Evolutionary conservation across 2,113 vertebrate species (phyloP), one percentile per base, ranked within the genome.

Genomic region (Sander lucioperca): DNA sequence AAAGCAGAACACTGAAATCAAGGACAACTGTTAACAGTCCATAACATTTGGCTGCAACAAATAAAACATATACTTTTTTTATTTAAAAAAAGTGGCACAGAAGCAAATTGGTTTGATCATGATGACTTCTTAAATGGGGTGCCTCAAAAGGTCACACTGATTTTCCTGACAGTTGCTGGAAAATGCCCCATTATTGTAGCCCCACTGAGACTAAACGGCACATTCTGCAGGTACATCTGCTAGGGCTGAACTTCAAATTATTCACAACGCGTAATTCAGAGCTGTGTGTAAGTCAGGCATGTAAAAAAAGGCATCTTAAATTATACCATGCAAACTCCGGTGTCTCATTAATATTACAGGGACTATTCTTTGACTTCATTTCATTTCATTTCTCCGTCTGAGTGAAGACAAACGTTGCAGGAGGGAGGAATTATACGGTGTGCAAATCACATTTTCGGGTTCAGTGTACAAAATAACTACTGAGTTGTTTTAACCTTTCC

Each of bases 401-500:
- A 92, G 88, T 47, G 79, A 81, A 91, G 88, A 92, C 87, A 91
- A 91, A 91, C 82, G 90, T 89, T 84, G 92, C 88, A 92, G 90
- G 88, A 87, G 90, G 84, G 84, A 92, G 87, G 90, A 93, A 93
- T 95, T 94, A 93, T 89, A 93, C 91, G 91, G 92, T 94, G 92
- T 93, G 91, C 89, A 94, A 94, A 94, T 94, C 92, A 94, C 92
- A 93, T 94, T 95, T 94, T 93, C 90, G 89, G 93, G 91, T 94
- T 94, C 90, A 93, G 77, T 85, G 82, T 93, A 92, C 91, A 89
- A 88, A 90, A 90, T 87, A 89, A 80, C 71, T 77, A 68, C 65
- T 75, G 75, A 87, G 91, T 90, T 88, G 80, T 90, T 89, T 93
- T 79, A 89, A 84, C 83, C 63, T 87, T 80, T 86, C 63, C 69